Conservation (phyloP, 2,888 invertebrate genomes). For the Caenorhabditis sp. region DNA sequence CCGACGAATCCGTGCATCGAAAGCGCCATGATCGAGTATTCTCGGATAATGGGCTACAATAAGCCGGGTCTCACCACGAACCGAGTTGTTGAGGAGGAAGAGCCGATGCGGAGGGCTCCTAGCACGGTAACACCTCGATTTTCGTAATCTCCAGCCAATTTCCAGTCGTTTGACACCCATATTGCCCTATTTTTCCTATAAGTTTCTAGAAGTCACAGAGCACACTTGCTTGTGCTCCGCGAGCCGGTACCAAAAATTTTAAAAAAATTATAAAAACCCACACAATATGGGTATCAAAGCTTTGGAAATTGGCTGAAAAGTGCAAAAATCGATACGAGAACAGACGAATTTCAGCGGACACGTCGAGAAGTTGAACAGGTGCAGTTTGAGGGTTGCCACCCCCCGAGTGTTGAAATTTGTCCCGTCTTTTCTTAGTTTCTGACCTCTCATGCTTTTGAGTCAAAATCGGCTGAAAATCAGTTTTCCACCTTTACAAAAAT, state of each 20-base stretch:
- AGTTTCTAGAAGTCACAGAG: background rate
- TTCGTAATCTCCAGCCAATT: background rate
- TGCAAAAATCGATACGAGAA: background rate
- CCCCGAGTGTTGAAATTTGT: background rate
- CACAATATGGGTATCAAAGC: background rate
- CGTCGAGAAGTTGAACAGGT: background rate
- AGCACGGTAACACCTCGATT: constrained; percentile 18
- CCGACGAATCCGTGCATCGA: constrained; percentile 77
- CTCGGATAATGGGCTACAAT: constrained; percentile 55
- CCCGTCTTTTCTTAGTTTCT: constrained; percentile 6
- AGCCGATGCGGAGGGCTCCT: constrained; percentile 26
- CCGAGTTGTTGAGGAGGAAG: constrained; percentile 20
- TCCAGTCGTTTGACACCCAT: background rate
- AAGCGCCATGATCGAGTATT: constrained; percentile 67
- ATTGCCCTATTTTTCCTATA: background rate
- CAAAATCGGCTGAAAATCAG: background rate
- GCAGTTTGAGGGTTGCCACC: too few species aligned
- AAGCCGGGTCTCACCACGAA: constrained; percentile 48
- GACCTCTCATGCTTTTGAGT: background rate
- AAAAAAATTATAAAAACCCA: background rate
- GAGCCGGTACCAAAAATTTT: background rate
- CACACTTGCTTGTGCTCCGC: background rate
- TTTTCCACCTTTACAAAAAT: background rate
- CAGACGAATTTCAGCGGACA: background rate
- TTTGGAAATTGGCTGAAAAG: background rate